phyloP scores from a whole-genome alignment of 2,113 vertebrate species.

The Otolemur garnettii region DNA sequence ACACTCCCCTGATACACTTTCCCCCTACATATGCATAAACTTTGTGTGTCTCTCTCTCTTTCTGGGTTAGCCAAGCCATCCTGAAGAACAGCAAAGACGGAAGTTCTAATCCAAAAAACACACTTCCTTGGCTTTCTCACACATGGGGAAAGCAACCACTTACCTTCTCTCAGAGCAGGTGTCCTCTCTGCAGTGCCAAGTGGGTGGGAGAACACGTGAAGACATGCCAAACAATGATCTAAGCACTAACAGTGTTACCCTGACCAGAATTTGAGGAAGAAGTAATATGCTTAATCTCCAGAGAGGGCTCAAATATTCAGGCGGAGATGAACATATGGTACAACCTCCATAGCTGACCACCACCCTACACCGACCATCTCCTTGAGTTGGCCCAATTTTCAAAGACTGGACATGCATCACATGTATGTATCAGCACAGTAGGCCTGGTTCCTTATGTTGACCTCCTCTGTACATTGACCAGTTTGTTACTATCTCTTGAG shows the following conservation, averaged over 20 bases:
- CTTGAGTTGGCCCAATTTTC: too few species aligned
- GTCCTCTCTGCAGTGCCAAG: background rate
- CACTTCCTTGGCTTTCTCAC: background rate
- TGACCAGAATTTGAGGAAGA: background rate
- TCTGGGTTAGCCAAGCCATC: background rate
- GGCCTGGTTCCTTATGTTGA: too few species aligned
- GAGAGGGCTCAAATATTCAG: conserved; percentile 2
- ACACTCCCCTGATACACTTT: background rate
- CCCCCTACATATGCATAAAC: background rate
- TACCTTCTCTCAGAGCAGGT: background rate
- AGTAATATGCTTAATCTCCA: background rate
- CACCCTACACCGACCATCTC: too few species aligned
- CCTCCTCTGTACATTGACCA: too few species aligned
- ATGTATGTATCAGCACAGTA: too few species aligned
- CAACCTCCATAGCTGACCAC: too few species aligned
- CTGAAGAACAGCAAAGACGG: background rate
- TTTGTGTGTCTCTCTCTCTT: background rate
- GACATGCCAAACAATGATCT: background rate
- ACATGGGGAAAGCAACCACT: background rate
- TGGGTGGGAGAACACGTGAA: conserved; percentile 2
- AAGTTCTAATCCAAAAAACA: background rate
- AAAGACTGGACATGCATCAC: too few species aligned
- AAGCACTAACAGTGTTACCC: background rate
- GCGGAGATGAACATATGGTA: background rate
- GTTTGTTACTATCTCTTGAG: too few species aligned